Evolutionary conservation across 2,113 vertebrate genomes (phyloP).

Genomic region (Dromiciops gliroides): DNA sequence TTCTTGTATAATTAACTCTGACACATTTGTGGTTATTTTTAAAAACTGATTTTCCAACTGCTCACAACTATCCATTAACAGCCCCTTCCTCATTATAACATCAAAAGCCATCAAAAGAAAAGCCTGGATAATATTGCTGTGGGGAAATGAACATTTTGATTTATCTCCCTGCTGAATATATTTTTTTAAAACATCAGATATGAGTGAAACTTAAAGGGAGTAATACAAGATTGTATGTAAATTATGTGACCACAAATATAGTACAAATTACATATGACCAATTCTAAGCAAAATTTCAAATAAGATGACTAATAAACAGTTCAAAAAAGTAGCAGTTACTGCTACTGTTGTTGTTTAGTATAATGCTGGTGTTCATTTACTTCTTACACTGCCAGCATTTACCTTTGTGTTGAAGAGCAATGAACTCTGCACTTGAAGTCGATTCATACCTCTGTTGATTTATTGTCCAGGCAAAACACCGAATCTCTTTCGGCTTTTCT

Average conservation of each 20-base stretch:
- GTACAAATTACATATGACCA: not conserved
- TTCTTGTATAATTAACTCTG: not conserved
- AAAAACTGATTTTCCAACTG: not conserved
- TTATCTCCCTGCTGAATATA: not conserved
- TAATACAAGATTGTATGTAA: not conserved
- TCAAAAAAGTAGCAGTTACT: too few species aligned
- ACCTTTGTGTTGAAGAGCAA: not conserved
- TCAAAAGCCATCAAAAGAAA: not conserved
- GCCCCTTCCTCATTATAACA: not conserved
- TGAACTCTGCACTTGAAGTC: not conserved
- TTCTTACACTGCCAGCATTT: not conserved
- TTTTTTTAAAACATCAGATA: not conserved
- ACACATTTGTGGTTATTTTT: not conserved
- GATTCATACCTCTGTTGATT: too few species aligned
- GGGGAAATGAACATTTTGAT: not conserved
- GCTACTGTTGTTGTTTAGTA: not conserved
- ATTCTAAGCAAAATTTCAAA: not conserved
- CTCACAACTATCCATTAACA: not conserved
- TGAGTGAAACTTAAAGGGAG: not conserved
- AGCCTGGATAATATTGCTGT: not conserved
- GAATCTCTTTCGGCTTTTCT: too few species aligned
- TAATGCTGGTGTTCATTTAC: not conserved
- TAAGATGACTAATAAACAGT: not conserved
- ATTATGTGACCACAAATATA: not conserved
- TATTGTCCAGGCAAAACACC: too few species aligned